These are phyloP conservation scores for Elaeidobius kamerunicus DNA, from an alignment of 2,888 invertebrate genomes.

Conservation along the genomic window DNA sequence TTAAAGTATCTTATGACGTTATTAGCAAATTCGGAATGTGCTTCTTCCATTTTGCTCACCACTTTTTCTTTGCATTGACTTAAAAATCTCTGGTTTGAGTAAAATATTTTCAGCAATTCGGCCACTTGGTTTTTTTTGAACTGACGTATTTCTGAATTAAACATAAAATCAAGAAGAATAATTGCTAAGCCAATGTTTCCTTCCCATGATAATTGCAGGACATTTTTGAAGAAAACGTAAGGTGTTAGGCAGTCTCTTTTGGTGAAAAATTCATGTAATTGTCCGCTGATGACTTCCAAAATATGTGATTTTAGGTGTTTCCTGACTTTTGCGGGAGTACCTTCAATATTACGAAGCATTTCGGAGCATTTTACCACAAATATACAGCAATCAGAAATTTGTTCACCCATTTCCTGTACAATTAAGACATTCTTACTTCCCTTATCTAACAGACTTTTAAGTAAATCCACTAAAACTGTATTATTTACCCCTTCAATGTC, in stretches of 20 bases:
- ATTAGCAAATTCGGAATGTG: conserved; percentile 53
- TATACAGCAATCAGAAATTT: conserved; percentile 61
- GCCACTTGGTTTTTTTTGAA: conserved; percentile 66
- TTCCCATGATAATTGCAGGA: conserved; percentile 63
- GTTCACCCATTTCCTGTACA: conserved; percentile 64
- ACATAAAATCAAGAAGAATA: conserved; percentile 58
- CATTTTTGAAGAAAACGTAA: conserved; percentile 61
- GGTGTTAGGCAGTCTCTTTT: conserved; percentile 65
- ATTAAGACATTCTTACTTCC: conserved; percentile 61
- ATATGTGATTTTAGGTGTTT: conserved; percentile 48
- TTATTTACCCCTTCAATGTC: conserved; percentile 56
- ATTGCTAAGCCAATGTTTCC: conserved; percentile 61
- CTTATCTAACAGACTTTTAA: conserved; percentile 60
- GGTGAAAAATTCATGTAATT: conserved; percentile 58
- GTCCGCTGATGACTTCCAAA: conserved; percentile 53
- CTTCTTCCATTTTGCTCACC: conserved; percentile 42
- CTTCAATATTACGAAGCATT: conserved; percentile 48
- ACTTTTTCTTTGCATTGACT: conserved; percentile 42
- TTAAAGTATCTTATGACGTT: conserved; percentile 49
- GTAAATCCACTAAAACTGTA: conserved; percentile 54
- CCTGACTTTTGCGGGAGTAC: conserved; percentile 46
- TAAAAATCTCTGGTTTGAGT: conserved; percentile 56
- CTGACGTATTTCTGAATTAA: conserved; percentile 59
- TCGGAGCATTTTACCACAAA: conserved; percentile 64
- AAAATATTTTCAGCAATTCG: conserved; percentile 64